A percentile compares a stretch with the other conserved stretches of the same genome.
These are phyloP conservation scores for Phyllopteryx taeniolatus DNA, from an alignment of 2,113 vertebrate genomes.

Conservation along the genomic window DNA sequence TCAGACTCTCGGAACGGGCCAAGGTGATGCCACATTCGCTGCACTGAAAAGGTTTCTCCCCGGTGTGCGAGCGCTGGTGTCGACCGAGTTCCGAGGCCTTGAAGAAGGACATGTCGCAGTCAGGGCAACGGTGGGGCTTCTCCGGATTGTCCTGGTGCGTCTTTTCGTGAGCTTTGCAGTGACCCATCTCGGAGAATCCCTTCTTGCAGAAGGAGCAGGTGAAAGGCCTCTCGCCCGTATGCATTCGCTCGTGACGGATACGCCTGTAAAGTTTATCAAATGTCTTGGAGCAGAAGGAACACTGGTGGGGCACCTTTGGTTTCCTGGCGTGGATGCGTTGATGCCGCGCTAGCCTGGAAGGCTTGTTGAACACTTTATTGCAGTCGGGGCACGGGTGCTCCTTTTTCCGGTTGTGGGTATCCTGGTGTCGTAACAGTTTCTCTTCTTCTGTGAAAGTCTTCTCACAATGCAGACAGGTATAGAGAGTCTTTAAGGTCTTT, in stretches of 20 bases:
- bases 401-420: conserved; percentile 53
- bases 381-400: conserved; percentile 62
- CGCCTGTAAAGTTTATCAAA: conserved; percentile 60
- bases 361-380: conserved; percentile 61
- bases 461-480: conserved; percentile 47
- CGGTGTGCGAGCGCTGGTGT: conserved; percentile 56
- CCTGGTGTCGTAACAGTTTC: conserved; percentile 54
- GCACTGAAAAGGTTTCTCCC: conserved; percentile 64
- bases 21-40: conserved; percentile 55
- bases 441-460: conserved; percentile 55
- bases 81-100: conserved; percentile 53
- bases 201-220: conserved; percentile 59
- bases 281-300: conserved; percentile 52
- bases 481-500: conserved; percentile 18
- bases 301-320: conserved; percentile 57
- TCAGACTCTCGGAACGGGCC: conserved; percentile 63
- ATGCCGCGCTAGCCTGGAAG: conserved; percentile 56
- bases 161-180: conserved; percentile 63
- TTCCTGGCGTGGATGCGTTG: conserved; percentile 51
- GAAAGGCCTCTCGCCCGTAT: conserved; percentile 66
- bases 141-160: conserved; percentile 60
- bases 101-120: conserved; percentile 59
- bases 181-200: conserved; percentile 56
- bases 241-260: conserved; percentile 58
- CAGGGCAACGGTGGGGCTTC: conserved; percentile 48